Evolutionary conservation across 2,888 invertebrate species (phyloP), one percentile per base, ranked within the genome.

Genomic region (Microctonus aethiopoides): DNA sequence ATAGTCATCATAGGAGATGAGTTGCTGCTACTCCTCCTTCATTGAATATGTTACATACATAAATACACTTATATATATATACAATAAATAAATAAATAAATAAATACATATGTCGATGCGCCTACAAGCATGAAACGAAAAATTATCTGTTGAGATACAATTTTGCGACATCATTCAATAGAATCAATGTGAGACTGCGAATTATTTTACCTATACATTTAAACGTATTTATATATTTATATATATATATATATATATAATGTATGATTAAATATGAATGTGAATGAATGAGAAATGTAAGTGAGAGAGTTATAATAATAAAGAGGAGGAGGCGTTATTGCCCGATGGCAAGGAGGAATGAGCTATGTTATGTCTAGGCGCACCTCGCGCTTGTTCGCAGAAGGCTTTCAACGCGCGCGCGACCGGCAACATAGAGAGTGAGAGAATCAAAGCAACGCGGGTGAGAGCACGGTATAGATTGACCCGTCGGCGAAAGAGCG

Each of bases 391-490:
- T 52, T 56, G 36, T 70, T 67, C 70, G 62, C 52, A 54, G 67
- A 67, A 66, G 57, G 52, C 29, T 51, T 65, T 64, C 54, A 46
- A 46, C 16, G 46, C 46, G 16, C 16, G 16, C n/a, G 46, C 16
- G n/a, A n/a, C n/a, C n/a, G n/a, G 16, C 46, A 46, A 0, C 7
- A 46, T 16, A 46, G 16, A 46, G 16, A 46, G 76, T 72, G 76
- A 72, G 75, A 71, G 67, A 64, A 72, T 73, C 79, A 78, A 75
- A 65, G 34, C 36, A 56, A 39, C 67, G 76, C 75, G 71, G 74
- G 77, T 76, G 77, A 78, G 78, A 78, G 79, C 74, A 75, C 73
- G 16, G 75, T 32, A n/a, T n/a, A 65, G 63, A 73, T 76, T 79
- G 79, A 75, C 54, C 52, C 67, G 72, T 70, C 62, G 72, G 70